Evolutionary conservation across 2,888 invertebrate genomes (phyloP).

Genomic region (Mesorhabditis belari): DNA sequence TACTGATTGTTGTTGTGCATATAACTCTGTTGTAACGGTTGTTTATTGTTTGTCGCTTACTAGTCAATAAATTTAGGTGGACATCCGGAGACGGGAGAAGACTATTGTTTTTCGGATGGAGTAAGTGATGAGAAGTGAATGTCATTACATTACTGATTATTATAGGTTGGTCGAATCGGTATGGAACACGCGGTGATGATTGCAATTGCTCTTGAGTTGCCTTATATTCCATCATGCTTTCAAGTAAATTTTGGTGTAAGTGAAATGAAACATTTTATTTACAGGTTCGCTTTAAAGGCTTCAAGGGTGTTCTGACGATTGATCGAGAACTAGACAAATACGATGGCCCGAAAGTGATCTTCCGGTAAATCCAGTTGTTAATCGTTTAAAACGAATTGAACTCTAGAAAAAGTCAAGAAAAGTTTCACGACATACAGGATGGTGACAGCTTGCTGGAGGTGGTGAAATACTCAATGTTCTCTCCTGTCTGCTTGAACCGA

Average conservation of each 20-base stretch:
- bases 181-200: constrained; percentile 11
- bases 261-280: constrained; percentile 1
- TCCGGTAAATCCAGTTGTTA: constrained; percentile 2
- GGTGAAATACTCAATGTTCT: constrained; percentile 44
- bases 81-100: not conserved
- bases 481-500: constrained; percentile 50
- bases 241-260: constrained; percentile 17
- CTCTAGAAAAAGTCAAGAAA: constrained; percentile 42
- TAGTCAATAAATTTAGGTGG: no score
- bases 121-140: constrained; percentile 26
- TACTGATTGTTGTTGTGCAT: no score
- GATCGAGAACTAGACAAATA: constrained; percentile 34
- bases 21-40: no score
- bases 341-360: constrained; percentile 16
- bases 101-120: constrained; percentile 48
- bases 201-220: constrained; percentile 14
- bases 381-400: not conserved
- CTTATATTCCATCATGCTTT: constrained; percentile 32
- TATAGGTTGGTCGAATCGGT: constrained; percentile 12
- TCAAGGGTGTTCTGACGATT: constrained; percentile 49
- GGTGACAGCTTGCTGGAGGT: constrained; percentile 16
- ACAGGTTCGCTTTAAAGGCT: constrained; percentile 48
- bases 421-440: constrained; percentile 29
- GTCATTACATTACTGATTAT: constrained; percentile 8
- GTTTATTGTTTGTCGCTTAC: not conserved